A percentile compares a stretch with the other conserved stretches of the same genome.
These are phyloP conservation scores for Apoda limacodes DNA, from an alignment of 2,888 invertebrate species.

Conservation along the genomic window DNA sequence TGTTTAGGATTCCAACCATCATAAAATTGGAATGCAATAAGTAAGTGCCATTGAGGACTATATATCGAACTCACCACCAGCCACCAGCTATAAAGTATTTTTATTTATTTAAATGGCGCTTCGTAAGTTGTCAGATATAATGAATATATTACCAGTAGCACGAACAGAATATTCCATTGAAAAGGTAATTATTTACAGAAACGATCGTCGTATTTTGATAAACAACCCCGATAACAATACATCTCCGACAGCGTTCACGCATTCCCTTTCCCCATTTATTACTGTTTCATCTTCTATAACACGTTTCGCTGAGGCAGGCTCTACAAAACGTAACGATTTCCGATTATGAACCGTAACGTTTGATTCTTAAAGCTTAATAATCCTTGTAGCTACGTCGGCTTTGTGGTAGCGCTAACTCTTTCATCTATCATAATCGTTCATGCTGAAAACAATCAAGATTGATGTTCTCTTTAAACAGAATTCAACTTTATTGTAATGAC, in stretches of 20 bases:
- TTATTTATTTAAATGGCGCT: slow-evolving; percentile 57
- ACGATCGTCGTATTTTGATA: slow-evolving; percentile 63
- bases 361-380: slow-evolving; percentile 34
- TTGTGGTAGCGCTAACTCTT: slow-evolving; percentile 68
- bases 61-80: no score
- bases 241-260: slow-evolving; percentile 66
- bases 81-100: slow-evolving; percentile 55
- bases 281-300: slow-evolving; percentile 68
- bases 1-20: no score
- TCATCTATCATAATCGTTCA: slow-evolving; percentile 71
- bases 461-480: slow-evolving; percentile 37
- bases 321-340: slow-evolving; percentile 22
- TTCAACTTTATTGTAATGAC: slow-evolving; percentile 22
- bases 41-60: no score
- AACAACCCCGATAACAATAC: slow-evolving; percentile 66
- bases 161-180: slow-evolving; percentile 52
- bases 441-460: slow-evolving; percentile 71
- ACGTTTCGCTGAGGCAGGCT: slow-evolving; percentile 48
- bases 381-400: slow-evolving; percentile 31
- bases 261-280: slow-evolving; percentile 67
- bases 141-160: slow-evolving; percentile 67
- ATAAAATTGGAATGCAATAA: no score
- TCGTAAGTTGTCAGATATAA: slow-evolving; percentile 63
- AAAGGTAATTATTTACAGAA: slow-evolving; percentile 65
- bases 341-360: slow-evolving; percentile 32